Evolutionary conservation across 2,888 invertebrate genomes (phyloP), one percentile per base, ranked within the genome.

Genomic region (Heteromurus nitidus): DNA sequence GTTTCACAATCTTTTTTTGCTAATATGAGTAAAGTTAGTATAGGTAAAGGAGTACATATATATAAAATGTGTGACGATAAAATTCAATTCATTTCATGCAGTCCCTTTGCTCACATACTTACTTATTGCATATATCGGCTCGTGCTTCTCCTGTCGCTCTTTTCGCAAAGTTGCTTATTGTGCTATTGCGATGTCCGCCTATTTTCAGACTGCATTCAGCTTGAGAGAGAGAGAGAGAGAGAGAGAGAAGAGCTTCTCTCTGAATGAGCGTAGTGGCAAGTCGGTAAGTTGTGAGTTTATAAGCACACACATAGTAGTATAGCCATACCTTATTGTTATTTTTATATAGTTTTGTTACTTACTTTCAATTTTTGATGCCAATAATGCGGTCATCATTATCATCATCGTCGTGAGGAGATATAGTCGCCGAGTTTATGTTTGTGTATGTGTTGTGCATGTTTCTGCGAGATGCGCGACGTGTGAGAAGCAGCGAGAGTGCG

Each of bases 311-410:
- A 65, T 65, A 20, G 18, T 22, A 42, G 65, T 22, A 65, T 62
- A 13, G 16, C 20, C 24, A 44, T 47, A 26, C 47, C 67, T 44
- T 67, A 74, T 74, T 74, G 64, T 74, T 73, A 72, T 65, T 68
- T 47, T 68, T 72, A 47, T 74, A 67, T 68, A 68, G 58, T 69
- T 60, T 76, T 82, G 36, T 68, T 79, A 42, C 65, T 82, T 76
- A 82, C 82, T 82, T 82, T 82, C 82, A 82, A 76, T 82, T 82
- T 82, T 82, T 68, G 62, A 79, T 73, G 73, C 82, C 82, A 82
- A 82, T 82, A 82, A 79, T 82, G 82, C 82, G 79, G 77, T 82
- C 82, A 82, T 74, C 73, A 55, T 72, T 47, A 65, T 60, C 69
- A 68, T 72, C 70, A 30, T 64, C 65, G 42, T 36, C 22, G 26